Evolutionary conservation across 2,797 vertebrate genomes (phyloP), one percentile per base, ranked within the genome.

Genomic region (Gadopsis marmoratus): DNA sequence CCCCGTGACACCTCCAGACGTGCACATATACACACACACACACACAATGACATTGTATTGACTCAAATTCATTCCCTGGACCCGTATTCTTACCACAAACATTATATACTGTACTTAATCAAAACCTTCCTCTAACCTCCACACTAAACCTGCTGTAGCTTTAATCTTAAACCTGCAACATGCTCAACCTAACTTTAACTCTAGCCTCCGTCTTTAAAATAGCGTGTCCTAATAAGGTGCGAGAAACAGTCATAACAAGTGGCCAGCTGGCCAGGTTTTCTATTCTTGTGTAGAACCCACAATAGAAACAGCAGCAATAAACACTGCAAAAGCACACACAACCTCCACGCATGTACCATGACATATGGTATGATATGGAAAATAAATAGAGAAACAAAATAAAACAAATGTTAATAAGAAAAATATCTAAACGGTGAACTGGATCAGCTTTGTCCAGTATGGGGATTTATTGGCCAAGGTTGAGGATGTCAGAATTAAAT

Each of bases 1-100:
- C 71, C 79, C 55, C 13, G 43, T 81, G 76, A 92, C 87, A 92
- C 76, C 80, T 84, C 65, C 75, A 87, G 65, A 58, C 63, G 14
- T 66, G 69, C 68, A 45, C 58, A 71, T 64, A 81, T 29, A 63
- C 56, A 62, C 53, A 70, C 51, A 60, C 45, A 65, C 45, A 53
- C 41, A 41, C 60, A 59, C 65, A 71, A 63, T 67, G 72, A 73
- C 71, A 78, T 35, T 68, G 71, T 56, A 70, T 58, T 78, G 78
- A 74, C 66, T 85, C 70, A n/a, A 51, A 69, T 61, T 60, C 7
- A 78, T 69, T 85, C 67, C 62, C 69, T 71, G 21, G 45, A 67
- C 48, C 21, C 35, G 29, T 64, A 33, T 74, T 74, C 26, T 35
- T 45, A n/a, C 16, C 14, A 55, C 39, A 48, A 68, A 29, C n/a